Conservation (phyloP, 2,888 invertebrate species). For the Antheraea yamamai region DNA sequence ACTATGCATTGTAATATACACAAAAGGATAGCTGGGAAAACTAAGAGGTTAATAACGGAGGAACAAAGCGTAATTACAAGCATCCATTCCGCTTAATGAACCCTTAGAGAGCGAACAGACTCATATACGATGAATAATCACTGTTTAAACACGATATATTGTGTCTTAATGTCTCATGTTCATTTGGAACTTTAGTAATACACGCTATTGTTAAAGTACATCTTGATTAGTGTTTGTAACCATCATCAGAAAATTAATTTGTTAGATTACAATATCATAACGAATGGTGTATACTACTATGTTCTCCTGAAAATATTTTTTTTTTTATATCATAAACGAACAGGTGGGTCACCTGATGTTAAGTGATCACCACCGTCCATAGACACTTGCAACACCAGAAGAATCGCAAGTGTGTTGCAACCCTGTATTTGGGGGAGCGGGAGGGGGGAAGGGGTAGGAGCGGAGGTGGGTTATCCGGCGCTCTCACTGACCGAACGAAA, state of each 20-base stretch:
- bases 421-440: no score
- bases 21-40: constrained; percentile 31
- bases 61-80: constrained; percentile 67
- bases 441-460: no score
- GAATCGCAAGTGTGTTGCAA: no score
- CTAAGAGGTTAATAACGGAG: constrained; percentile 60
- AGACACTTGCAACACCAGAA: no score
- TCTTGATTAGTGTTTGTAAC: neutral
- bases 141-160: constrained; percentile 18
- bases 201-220: neutral
- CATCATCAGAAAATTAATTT: neutral
- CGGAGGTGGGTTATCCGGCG: no score
- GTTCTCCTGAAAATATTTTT: no score
- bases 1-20: constrained; percentile 5
- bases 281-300: no score
- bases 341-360: no score
- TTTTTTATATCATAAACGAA: no score
- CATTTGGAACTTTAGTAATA: constrained; percentile 17
- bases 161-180: constrained; percentile 15
- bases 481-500: no score
- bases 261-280: neutral
- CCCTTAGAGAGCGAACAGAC: constrained; percentile 35
- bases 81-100: constrained; percentile 64
- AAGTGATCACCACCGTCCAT: no score
- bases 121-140: constrained; percentile 24